Base-by-base conservation (phyloP, 35 echinoderm and acorn worm species). In the Ophioderma brevispina region DNA sequence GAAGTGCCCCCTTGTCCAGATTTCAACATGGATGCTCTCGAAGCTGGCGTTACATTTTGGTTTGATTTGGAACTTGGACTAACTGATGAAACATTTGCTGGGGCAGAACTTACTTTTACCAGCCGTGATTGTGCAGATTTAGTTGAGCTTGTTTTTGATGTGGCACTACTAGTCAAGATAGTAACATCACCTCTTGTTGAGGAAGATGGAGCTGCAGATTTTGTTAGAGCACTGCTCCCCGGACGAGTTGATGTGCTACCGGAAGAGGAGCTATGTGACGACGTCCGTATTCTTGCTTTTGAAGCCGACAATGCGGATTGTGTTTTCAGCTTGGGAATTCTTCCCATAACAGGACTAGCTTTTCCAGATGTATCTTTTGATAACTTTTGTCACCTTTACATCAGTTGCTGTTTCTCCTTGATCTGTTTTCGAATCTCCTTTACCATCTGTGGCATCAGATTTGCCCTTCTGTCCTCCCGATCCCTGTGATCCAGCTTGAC, bases 261-360 rank as follows among this genome's bases (percentile, higher is more conserved):
- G 1, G 10, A 8, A 2, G 59, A 2, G 10, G 59, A 70, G 10
- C 6, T 2, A 13, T 8, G 1, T 25, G 59, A 70, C 4, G 59
- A 70, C 5, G 28, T 70, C 59, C 59, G 15, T 4, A 30, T 30
- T 70, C 59, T 70, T 25, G 5, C 6, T 70, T 70, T 70, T 25
- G 15, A 25, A 13, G 59, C 59, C 23, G 59, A 35, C 36, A 31
- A 85, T 18, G 83, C 63, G 28, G 83, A 64, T n/a, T 17, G 31
- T 14, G 55, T 52, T 63, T 85, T 85, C 63, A 59, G 35, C 28
- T 85, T 85, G 2, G 83, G 83, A 14, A 33, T 34, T 83, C 52
- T 40, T 31, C 81, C 52, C 4, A 46, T 21, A n/a, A 39, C 40
- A 23, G 83, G 37, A 15, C 49, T 52, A 36, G 83, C 39, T 85